phyloP scores from a whole-genome alignment of 1,140 invertebrate genomes.

The Pseudomyrmex gracilis region DNA sequence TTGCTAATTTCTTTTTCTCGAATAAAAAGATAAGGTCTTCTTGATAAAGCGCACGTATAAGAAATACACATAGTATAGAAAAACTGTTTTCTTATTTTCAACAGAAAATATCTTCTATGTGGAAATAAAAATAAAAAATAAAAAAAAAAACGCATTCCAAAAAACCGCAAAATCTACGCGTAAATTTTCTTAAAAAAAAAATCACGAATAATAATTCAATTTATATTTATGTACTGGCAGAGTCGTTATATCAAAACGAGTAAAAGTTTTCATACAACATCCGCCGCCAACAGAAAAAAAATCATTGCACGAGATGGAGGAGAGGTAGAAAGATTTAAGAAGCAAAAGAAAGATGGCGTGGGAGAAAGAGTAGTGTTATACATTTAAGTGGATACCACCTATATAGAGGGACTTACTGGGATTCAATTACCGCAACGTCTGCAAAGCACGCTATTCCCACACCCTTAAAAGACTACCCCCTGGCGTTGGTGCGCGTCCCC shows the following conservation, averaged over 20 bases:
- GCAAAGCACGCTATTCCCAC: conserved; percentile 83
- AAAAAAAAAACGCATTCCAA: background rate
- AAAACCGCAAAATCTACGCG: too few species aligned
- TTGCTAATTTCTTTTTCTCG: conserved; percentile 23
- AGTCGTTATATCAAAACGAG: background rate
- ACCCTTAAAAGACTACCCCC: conserved; percentile 68
- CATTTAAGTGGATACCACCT: conserved; percentile 71
- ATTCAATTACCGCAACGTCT: conserved; percentile 86
- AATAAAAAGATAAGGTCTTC: conserved; percentile 4
- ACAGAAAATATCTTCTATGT: too few species aligned
- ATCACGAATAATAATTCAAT: too few species aligned
- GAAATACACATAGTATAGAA: too few species aligned
- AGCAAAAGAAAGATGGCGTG: conserved; percentile 55
- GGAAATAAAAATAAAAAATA: background rate
- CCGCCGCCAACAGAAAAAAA: background rate
- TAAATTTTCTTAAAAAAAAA: too few species aligned
- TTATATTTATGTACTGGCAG: too few species aligned
- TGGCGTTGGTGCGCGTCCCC: conserved; percentile 47
- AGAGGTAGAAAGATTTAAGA: conserved; percentile 52
- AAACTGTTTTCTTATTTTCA: background rate
- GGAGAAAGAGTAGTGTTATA: conserved; percentile 66
- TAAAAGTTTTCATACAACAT: conserved; percentile 2
- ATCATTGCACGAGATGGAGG: conserved; percentile 44
- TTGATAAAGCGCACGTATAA: background rate
- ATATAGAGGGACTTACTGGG: conserved; percentile 80